Evolutionary conservation across 2,797 vertebrate species (phyloP).

Genomic region (Ctenopoma multispine): DNA sequence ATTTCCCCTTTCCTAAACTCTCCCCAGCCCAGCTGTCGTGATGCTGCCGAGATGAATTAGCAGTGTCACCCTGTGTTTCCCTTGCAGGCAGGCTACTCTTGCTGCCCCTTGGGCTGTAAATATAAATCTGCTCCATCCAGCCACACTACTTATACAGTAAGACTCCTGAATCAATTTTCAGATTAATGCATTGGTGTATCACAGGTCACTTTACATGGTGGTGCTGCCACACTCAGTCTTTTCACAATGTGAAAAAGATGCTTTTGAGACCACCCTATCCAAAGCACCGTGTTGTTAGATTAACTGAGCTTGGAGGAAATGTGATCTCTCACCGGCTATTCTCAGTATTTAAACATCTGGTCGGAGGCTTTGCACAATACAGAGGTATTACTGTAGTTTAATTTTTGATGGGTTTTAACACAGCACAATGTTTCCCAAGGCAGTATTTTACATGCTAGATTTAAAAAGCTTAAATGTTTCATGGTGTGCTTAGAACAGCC

Average conservation of each 20-base stretch:
- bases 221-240: slow-evolving; percentile 8
- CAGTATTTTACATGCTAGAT: slow-evolving; percentile 7
- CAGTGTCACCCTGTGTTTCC: slow-evolving; percentile 60
- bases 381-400: slow-evolving; percentile 10
- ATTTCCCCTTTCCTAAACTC: slow-evolving; percentile 54
- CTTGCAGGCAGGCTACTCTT: slow-evolving; percentile 37
- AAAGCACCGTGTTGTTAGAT: neutral
- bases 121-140: slow-evolving; percentile 53
- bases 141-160: slow-evolving; percentile 29
- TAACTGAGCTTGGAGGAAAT: neutral
- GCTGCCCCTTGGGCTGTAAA: slow-evolving; percentile 50
- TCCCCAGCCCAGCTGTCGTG: slow-evolving; percentile 64
- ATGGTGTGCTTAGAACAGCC: slow-evolving; percentile 15
- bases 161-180: slow-evolving; percentile 40
- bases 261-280: slow-evolving; percentile 12
- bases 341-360: slow-evolving; percentile 25
- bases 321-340: neutral
- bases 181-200: slow-evolving; percentile 47
- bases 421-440: slow-evolving; percentile 14
- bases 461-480: slow-evolving; percentile 39
- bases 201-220: slow-evolving; percentile 13
- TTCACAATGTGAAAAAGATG: slow-evolving; percentile 11
- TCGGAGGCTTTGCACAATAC: slow-evolving; percentile 2
- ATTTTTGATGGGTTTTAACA: slow-evolving; percentile 5
- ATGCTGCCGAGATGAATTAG: slow-evolving; percentile 74